phyloP scores from a whole-genome alignment of 2,113 vertebrate genomes.

The Eonycteris spelaea region DNA sequence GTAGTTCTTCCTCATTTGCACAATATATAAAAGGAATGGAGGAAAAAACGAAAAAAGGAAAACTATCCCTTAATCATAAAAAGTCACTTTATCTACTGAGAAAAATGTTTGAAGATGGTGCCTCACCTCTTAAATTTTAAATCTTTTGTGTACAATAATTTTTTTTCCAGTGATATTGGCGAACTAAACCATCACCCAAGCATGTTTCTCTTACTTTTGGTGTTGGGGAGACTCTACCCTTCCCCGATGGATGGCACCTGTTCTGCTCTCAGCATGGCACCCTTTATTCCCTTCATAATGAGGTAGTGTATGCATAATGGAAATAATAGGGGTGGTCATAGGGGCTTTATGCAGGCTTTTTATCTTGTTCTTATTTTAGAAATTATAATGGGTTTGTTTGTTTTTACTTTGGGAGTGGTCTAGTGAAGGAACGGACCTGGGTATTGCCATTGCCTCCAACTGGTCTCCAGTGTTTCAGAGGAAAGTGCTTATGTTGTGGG shows the following conservation, averaged over 20 bases:
- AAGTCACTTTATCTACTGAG: not conserved
- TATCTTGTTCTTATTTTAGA: conserved; percentile 28
- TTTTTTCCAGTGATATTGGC: conserved; percentile 71
- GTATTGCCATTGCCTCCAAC: not conserved
- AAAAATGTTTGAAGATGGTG: not conserved
- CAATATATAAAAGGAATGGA: not conserved
- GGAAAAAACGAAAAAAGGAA: not conserved
- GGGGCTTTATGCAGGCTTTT: not conserved
- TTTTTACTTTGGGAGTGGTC: not conserved
- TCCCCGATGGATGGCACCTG: conserved; percentile 95
- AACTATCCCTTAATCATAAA: not conserved
- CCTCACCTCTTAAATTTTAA: not conserved
- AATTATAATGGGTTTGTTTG: not conserved
- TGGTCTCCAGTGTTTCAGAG: not conserved
- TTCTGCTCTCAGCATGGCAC: conserved; percentile 90
- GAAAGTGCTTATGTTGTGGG: not conserved
- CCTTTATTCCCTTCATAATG: conserved; percentile 92
- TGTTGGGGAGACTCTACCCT: conserved; percentile 93
- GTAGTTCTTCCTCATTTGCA: not conserved
- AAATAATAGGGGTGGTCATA: not conserved
- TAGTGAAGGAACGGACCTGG: not conserved
- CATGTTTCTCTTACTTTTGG: conserved; percentile 92
- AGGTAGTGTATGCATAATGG: conserved; percentile 82
- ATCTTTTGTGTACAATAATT: not conserved
- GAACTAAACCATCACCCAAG: conserved; percentile 90